A percentile compares a stretch with the other conserved stretches of the same genome.
Conservation (phyloP, 2,113 vertebrate genomes). For the Marmota flaviventris region DNA sequence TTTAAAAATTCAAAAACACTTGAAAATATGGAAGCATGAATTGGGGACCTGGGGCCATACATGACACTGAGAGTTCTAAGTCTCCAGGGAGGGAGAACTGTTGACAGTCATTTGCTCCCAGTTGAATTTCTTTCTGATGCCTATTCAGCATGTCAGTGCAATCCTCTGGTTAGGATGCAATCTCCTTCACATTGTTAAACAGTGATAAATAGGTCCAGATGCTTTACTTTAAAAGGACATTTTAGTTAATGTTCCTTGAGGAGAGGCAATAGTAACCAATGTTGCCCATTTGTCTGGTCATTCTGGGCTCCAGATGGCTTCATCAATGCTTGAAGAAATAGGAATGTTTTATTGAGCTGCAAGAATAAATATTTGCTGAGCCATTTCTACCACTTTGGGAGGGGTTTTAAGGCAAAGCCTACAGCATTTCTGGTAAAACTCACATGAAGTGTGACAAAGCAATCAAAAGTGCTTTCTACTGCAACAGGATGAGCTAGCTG, state of each 20-base stretch:
- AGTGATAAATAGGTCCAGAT: constrained; percentile 76
- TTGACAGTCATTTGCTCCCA: neutral
- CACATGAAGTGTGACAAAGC: constrained; percentile 42
- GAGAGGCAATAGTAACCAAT: constrained; percentile 53
- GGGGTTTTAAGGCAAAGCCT: constrained; percentile 42
- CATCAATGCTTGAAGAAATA: constrained; percentile 63
- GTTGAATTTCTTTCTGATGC: neutral
- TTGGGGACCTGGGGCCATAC: neutral
- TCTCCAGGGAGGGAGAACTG: constrained; percentile 13
- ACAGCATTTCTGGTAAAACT: constrained; percentile 45
- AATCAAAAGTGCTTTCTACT: constrained; percentile 33
- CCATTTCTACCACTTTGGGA: constrained; percentile 26
- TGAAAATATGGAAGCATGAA: neutral
- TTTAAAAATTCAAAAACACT: neutral
- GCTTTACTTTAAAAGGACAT: constrained; percentile 62
- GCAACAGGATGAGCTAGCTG: neutral
- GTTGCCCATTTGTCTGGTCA: constrained; percentile 78
- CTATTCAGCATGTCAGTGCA: constrained; percentile 8
- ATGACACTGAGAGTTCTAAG: neutral
- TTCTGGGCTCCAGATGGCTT: constrained; percentile 79
- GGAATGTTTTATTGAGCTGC: constrained; percentile 68
- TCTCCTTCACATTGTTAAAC: constrained; percentile 49
- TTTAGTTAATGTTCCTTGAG: constrained; percentile 65
- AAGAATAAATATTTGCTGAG: constrained; percentile 66
- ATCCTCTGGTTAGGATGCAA: constrained; percentile 2